Percentiles rank a stretch among this genome's conserved stretches.
phyloP scores from a whole-genome alignment of 2,888 invertebrate genomes.

The Lepidonotus clava region DNA sequence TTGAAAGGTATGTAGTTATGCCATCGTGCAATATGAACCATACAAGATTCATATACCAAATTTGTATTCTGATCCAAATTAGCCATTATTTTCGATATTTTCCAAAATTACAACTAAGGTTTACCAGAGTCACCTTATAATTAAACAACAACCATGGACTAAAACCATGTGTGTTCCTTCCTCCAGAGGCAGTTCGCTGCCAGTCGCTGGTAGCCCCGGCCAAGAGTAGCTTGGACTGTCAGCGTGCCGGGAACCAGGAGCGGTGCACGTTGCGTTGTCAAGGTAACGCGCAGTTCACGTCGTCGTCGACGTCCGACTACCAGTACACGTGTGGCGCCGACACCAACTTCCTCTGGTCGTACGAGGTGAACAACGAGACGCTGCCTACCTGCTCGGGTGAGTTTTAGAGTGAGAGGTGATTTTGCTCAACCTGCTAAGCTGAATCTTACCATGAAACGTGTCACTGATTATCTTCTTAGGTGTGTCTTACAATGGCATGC shows the following conservation, averaged over 20 bases:
- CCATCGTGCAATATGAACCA: too few species aligned
- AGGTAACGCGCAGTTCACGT: slow-evolving; percentile 66
- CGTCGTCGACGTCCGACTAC: neutral
- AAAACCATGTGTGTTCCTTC: neutral
- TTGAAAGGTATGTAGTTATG: too few species aligned
- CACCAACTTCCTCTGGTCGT: slow-evolving; percentile 74
- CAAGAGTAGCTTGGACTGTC: slow-evolving; percentile 69
- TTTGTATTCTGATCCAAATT: too few species aligned
- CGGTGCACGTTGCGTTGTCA: slow-evolving; percentile 70
- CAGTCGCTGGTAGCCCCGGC: slow-evolving; percentile 68
- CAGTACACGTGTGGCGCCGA: slow-evolving; percentile 69
- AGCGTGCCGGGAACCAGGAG: slow-evolving; percentile 66
- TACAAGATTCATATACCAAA: too few species aligned
- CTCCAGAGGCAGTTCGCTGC: slow-evolving; percentile 65
- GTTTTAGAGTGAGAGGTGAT: too few species aligned
- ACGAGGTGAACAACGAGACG: slow-evolving; percentile 68
- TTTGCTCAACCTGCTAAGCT: too few species aligned
- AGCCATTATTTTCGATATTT: too few species aligned
- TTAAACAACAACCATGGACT: too few species aligned
- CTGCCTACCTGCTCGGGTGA: slow-evolving; percentile 77
- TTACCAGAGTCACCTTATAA: too few species aligned
- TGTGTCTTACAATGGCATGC: slow-evolving; percentile 67
- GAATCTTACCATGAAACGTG: too few species aligned
- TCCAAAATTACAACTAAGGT: too few species aligned
- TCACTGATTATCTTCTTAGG: too few species aligned